These are phyloP conservation scores for Podarcis lilfordi DNA, from an alignment of 2,797 vertebrate species.

Conservation along the genomic window DNA sequence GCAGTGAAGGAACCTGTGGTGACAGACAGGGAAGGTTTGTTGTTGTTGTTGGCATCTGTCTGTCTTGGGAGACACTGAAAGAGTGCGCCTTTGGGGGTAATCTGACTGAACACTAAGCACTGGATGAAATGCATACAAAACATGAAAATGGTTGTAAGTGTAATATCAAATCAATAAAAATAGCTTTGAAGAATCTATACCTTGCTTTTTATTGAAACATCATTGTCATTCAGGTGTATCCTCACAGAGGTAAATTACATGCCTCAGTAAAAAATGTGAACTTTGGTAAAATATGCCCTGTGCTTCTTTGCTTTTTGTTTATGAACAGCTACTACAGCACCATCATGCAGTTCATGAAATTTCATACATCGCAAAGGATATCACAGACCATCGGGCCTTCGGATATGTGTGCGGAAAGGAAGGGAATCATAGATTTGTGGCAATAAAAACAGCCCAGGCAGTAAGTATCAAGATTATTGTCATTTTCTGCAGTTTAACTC, in stretches of 20 bases:
- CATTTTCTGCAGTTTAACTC: constrained; percentile 20
- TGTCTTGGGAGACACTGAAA: too few relatives aligned
- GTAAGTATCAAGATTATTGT: constrained; percentile 80
- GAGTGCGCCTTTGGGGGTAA: too few relatives aligned
- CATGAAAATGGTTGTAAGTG: not conserved
- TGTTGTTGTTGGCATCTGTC: too few relatives aligned
- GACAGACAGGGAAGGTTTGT: not conserved
- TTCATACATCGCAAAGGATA: constrained; percentile 99
- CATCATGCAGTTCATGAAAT: constrained; percentile 98
- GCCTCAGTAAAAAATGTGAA: constrained; percentile 17
- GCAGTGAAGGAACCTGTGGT: not conserved
- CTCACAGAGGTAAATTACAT: constrained; percentile 9
- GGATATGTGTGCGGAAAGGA: constrained; percentile 98
- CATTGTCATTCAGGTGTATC: constrained; percentile 24
- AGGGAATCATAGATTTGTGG: constrained; percentile 97
- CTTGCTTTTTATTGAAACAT: constrained; percentile 49
- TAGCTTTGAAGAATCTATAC: not conserved
- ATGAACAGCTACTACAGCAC: constrained; percentile 90
- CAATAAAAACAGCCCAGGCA: constrained; percentile 97
- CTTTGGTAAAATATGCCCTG: constrained; percentile 39
- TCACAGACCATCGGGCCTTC: constrained; percentile 97
- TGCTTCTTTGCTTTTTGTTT: constrained; percentile 50
- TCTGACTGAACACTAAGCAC: not conserved
- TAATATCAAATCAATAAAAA: not conserved
- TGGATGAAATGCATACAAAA: constrained; percentile 5